Evolutionary conservation across 2,113 vertebrate species (phyloP).

Genomic region (Donacobius atricapilla): DNA sequence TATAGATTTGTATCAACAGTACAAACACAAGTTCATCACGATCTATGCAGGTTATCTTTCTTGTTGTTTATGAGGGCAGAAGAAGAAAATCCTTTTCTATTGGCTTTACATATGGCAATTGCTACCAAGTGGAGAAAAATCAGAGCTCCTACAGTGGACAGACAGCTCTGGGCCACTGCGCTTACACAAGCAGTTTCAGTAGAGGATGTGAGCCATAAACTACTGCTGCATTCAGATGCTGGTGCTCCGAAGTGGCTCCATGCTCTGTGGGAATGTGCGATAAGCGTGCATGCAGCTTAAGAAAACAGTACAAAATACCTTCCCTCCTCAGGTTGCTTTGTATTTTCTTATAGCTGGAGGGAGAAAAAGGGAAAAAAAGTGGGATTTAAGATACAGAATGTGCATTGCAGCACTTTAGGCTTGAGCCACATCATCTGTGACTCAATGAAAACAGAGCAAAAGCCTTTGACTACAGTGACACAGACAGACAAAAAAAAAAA

Average conservation of each 20-base stretch:
- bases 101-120: not conserved
- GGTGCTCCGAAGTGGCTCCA: not conserved
- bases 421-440: constrained; percentile 43
- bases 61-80: not conserved
- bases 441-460: constrained; percentile 59
- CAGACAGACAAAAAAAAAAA: not conserved
- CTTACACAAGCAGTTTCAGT: not conserved
- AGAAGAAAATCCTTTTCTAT: not conserved
- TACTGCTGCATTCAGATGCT: not conserved
- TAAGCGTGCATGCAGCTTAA: not conserved
- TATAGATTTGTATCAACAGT: not conserved
- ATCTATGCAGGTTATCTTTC: not conserved
- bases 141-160: not conserved
- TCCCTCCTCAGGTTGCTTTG: not conserved
- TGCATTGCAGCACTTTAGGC: constrained; percentile 18
- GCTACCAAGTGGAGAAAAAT: not conserved
- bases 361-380: not conserved
- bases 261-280: not conserved
- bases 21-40: not conserved
- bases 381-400: constrained; percentile 40
- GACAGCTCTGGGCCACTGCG: not conserved
- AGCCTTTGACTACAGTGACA: not conserved
- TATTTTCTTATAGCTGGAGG: constrained; percentile 12
- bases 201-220: not conserved
- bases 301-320: not conserved